phyloP scores from a whole-genome alignment of 2,797 vertebrate genomes.

The Leptatherina wallacei region DNA sequence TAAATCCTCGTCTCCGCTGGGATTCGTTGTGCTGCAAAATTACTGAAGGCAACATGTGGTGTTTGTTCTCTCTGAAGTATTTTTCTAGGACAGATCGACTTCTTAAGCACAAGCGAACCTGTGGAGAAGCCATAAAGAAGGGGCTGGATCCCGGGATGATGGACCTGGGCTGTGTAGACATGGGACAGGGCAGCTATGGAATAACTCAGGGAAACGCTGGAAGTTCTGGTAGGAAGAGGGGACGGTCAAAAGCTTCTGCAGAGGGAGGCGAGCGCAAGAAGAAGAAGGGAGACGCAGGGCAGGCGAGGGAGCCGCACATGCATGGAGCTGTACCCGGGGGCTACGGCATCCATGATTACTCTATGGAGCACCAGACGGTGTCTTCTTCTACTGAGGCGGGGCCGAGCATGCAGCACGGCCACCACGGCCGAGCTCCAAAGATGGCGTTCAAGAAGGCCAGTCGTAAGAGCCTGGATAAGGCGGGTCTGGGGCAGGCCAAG shows the following conservation, averaged over 20 bases:
- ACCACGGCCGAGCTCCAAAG: constrained; percentile 90
- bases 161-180: constrained; percentile 85
- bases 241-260: constrained; percentile 87
- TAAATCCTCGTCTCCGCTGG: background rate
- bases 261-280: constrained; percentile 90
- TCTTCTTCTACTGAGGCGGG: constrained; percentile 87
- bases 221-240: constrained; percentile 88
- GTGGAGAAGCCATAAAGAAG: constrained; percentile 94
- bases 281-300: constrained; percentile 82
- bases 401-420: constrained; percentile 87
- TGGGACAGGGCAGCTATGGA: constrained; percentile 88
- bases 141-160: constrained; percentile 89
- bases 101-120: constrained; percentile 99
- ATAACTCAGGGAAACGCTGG: constrained; percentile 93
- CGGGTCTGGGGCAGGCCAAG: constrained; percentile 84
- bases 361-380: constrained; percentile 87
- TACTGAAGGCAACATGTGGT: constrained; percentile 12
- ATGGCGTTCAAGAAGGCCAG: constrained; percentile 93
- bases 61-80: constrained; percentile 82
- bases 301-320: constrained; percentile 52
- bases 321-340: constrained; percentile 80
- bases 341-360: constrained; percentile 88
- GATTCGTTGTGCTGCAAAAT: background rate
- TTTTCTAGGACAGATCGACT: constrained; percentile 98
- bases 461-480: constrained; percentile 88